These are phyloP conservation scores for Trichogramma evanescens DNA, from an alignment of 2,888 invertebrate genomes.

Conservation along the genomic window DNA sequence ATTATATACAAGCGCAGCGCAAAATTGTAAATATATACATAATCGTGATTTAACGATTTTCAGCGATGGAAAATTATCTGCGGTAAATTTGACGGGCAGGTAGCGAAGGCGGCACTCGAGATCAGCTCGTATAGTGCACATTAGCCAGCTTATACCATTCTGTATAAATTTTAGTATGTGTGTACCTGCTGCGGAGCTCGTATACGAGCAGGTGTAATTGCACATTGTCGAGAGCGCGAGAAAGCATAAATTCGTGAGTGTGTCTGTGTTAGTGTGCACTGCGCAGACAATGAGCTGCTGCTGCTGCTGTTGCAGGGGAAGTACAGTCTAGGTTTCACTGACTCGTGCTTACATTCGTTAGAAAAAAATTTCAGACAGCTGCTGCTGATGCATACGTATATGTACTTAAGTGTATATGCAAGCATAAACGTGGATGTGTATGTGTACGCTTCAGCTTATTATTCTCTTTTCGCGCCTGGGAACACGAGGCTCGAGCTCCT, in stretches of 20 bases:
- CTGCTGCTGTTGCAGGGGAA: background rate
- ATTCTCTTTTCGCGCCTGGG: no score
- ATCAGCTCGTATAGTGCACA: constrained; percentile 30
- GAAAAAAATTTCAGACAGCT: constrained; percentile 12
- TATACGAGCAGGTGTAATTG: constrained; percentile 33
- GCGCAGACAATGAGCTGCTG: no score
- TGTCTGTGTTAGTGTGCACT: constrained; percentile 5
- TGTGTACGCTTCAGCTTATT: no score
- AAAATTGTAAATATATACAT: no score
- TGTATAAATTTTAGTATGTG: background rate
- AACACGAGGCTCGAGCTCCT: no score
- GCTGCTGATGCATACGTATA: background rate
- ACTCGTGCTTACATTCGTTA: constrained; percentile 3
- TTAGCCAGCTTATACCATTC: constrained; percentile 28
- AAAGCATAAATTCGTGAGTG: constrained; percentile 32
- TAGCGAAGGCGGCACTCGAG: constrained; percentile 9
- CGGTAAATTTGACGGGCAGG: constrained; percentile 13
- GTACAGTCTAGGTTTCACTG: background rate
- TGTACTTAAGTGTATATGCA: no score
- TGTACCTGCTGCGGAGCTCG: constrained; percentile 31
- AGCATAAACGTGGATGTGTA: no score
- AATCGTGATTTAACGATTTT: constrained; percentile 45
- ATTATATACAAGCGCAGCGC: no score
- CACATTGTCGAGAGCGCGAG: constrained; percentile 28
- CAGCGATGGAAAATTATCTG: constrained; percentile 31